Evolutionary conservation across 2,888 invertebrate species (phyloP), one percentile per base, ranked within the genome.

Genomic region (Drosophila hamatofila): DNA sequence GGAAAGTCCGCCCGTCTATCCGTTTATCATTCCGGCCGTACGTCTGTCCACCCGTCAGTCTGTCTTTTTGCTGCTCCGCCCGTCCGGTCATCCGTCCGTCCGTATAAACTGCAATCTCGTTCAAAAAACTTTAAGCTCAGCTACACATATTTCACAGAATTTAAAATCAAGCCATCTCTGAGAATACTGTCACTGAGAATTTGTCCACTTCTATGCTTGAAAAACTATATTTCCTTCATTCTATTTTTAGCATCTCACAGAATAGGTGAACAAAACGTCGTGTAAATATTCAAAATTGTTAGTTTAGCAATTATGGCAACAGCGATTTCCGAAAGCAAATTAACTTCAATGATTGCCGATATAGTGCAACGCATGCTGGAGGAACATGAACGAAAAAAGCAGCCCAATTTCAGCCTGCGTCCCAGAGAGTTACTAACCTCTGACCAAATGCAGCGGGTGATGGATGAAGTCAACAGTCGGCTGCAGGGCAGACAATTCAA

Each of bases 371-470:
- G 18, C 18, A 6, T 49, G 7, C 3, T 58, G n/a, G 0, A 14
- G 3, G 25, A 9, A 30, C 8, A 30, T 1, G 30, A 30, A 30
- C 9, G 9, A 9, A 9, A 30, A 2, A 9, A 9, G 9, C 0
- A 8, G 30, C 30, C 8, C 2, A 2, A 9, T 30, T 9, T 0
- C 30, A 0, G 2, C 1, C 2, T 0, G 7, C 9, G 9, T 30
- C 2, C 30, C 9, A 30, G 7, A 11, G 9, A 3, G 30, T 0
- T 9, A 30, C 9, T 30, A 30, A 11, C 30, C 11, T 3, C 30
- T 30, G 30, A 0, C 11, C 11, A 30, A 30, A 30, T 30, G 30
- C 11, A 30, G 30, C 30, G 30, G 30, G 11, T 30, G 11, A 0
- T 52, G 30, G 5, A 21, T 8, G 21, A n/a, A 2, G 5, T 59